Evolutionary conservation across 2,113 vertebrate genomes (phyloP), one percentile per base, ranked within the genome.

Genomic region (Patagioenas fasciata): DNA sequence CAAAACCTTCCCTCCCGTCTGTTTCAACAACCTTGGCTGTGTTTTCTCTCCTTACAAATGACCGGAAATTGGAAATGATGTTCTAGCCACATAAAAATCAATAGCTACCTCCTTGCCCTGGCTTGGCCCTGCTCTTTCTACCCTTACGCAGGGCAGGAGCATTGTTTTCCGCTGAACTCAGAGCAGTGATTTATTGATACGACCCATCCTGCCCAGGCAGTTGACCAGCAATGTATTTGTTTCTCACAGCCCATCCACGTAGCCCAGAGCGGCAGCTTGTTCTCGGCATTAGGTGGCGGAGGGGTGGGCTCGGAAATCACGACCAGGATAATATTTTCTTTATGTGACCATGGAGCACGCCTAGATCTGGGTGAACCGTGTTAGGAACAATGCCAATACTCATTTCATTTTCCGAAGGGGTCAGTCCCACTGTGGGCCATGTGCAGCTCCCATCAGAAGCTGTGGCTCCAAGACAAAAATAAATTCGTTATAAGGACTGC

Each of bases 121-220:
- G 20, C 57, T 80, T 85, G 62, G 44, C 74, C 64, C 78, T 72
- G 60, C 31, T 79, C 66, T 58, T 85, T 66, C 54, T 75, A 32
- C 66, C 66, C 65, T 67, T 7, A 42, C 31, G 29, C 66, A 23
- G 70, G 31, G 36, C 54, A 81, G 75, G 60, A 64, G 57, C 6
- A 1, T 11, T 34, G 34, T 25, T 80, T 48, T 18, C 56, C 0
- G 0, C 26, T 88, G 85, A 62, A 5, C 48, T 62, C 5, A 0
- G 47, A 61, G 74, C 74, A 70, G 34, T 73, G 88, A 86, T 91
- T 62, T 72, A 57, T 74, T 36, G 88, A 24, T 9, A 40, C 3
- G 2, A 38, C 61, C 83, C 53, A 20, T 44, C 53, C 73, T 95
- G 80, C 16, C 65, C 48, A 7, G 29, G 32, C 64, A 62, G 67